Base-by-base conservation (phyloP, 1,140 invertebrate species). In the Hylaeus anthracinus region DNA sequence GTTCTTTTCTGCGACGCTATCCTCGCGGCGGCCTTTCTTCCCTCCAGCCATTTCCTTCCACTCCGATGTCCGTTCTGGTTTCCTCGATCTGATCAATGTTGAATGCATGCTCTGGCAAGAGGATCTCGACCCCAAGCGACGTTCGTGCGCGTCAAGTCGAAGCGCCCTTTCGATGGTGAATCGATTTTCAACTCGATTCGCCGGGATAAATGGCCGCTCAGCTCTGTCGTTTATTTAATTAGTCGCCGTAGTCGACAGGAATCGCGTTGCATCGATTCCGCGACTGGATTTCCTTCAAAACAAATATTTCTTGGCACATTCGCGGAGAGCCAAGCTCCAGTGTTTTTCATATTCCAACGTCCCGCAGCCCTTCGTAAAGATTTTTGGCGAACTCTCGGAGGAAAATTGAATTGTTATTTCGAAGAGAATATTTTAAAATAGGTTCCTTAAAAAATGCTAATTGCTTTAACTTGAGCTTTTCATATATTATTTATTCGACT, bases 241-340 rank as follows among this genome's bases (percentile, higher is more conserved):
- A 45, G 26, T n/a, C 43, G 10, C 26, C 0, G 51, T 41, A 41
- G 6, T 5, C 56, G 45, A 61, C 64, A 12, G 15, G 3, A 60
- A 15, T 43, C 15, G 63, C 39, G 8, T 58, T 10, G 26, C 4
- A 43, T 60, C 45, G 10, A 48, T 12, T 43, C 37, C 43, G 10
- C 14, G 43, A 14, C 26, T 14, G 64, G 15, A 2, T 26, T 43
- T 9, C 66, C 51, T 72, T 72, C 39, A 6, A 58, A 58, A 65
- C 61, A 79, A 73, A 79, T 66, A 79, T 66, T 65, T 73, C 12
- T 65, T 41, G 26, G 26, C 26, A 26, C 26, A 26, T 26, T 26
- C 26, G 26, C 26, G 26, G 26, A 26, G 26, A 26, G 26, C 26
- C 26, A 26, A 26, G 26, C 26, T 26, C 26, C 26, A 26, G 26